These are phyloP conservation scores for Psittacula derbiana DNA, from an alignment of 2,797 vertebrate species.

Conservation along the genomic window DNA sequence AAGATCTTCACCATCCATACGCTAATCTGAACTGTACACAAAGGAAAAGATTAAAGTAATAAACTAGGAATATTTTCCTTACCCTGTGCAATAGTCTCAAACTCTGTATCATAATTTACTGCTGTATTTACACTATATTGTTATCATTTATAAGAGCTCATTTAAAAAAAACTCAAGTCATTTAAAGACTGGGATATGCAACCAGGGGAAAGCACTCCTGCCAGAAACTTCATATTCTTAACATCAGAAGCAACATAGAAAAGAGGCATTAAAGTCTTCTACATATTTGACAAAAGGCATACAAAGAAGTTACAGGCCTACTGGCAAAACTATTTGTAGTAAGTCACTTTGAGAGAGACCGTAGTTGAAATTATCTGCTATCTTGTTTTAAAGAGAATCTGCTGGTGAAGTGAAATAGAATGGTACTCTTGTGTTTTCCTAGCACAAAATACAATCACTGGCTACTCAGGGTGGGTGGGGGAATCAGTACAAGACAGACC, in stretches of 20 bases:
- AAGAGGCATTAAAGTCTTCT: neutral
- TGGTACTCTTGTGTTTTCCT: neutral
- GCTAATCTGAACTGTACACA: neutral
- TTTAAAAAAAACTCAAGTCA: neutral
- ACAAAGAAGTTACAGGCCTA: neutral
- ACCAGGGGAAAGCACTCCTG: neutral
- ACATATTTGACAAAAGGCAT: neutral
- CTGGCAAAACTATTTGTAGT: neutral
- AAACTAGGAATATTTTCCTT: neutral
- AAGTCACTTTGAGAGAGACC: neutral
- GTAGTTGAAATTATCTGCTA: neutral
- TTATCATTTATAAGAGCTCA: neutral
- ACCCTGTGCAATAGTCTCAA: neutral
- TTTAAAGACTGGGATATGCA: neutral
- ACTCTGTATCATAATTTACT: neutral
- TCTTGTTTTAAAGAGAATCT: neutral
- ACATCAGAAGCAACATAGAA: neutral
- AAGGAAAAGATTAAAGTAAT: neutral
- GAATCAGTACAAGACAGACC: neutral
- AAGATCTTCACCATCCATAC: neutral
- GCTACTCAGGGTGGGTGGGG: too few species aligned
- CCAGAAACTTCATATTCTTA: neutral
- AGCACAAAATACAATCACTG: neutral
- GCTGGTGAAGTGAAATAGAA: neutral
- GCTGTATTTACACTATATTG: neutral